Evolutionary conservation across 2,113 vertebrate genomes (phyloP).

Genomic region (Apteryx owenii): DNA sequence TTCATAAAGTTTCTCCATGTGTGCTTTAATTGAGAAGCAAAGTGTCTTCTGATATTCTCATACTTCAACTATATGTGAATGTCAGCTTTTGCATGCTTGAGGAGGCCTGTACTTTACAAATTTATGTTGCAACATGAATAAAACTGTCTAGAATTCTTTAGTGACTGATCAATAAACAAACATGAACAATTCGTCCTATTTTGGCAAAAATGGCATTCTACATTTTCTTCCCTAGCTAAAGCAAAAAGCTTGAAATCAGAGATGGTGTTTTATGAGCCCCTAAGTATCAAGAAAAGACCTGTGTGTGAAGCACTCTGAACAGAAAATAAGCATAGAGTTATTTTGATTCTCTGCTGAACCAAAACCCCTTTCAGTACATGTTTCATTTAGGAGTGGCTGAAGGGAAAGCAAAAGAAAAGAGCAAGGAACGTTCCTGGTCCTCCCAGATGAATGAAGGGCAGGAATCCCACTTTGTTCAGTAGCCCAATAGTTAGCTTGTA

Average conservation of each 20-base stretch:
- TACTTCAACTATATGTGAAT: neutral
- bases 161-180: neutral
- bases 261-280: neutral
- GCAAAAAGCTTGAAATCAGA: neutral
- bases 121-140: neutral
- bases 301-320: neutral
- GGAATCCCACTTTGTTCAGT: neutral
- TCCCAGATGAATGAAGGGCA: neutral
- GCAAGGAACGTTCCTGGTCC: neutral
- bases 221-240: neutral
- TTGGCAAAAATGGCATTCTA: neutral
- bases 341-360: too few relatives aligned
- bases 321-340: neutral
- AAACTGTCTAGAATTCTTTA: neutral
- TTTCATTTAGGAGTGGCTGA: neutral
- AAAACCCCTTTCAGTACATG: fast-evolving
- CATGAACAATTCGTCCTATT: neutral
- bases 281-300: neutral
- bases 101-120: neutral
- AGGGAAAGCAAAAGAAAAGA: neutral
- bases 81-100: neutral
- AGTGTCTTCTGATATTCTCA: neutral
- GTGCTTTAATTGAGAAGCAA: neutral
- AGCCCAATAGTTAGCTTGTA: neutral
- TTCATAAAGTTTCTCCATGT: neutral